Conservation (phyloP, 2,113 vertebrate species). For the Euleptes europaea region DNA sequence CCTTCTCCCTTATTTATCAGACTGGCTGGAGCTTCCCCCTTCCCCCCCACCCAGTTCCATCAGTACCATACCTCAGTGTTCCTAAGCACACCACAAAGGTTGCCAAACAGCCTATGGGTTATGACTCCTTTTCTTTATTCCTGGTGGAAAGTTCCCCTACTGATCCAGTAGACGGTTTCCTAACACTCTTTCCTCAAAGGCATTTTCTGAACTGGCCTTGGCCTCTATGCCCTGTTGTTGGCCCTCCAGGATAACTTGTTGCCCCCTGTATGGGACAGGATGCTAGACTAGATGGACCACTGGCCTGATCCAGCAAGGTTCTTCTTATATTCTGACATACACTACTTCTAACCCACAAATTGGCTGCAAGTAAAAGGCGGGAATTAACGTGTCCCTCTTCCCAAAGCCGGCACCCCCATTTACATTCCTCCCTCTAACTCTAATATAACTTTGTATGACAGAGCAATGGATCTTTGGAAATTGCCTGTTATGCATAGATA, state of each 20-base stretch:
- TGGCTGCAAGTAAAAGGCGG: background rate
- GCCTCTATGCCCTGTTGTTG: too few species aligned
- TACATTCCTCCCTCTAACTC: background rate
- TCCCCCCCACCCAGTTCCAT: background rate
- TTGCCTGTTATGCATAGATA: background rate
- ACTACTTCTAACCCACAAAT: background rate
- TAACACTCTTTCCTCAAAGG: background rate
- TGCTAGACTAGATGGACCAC: too few species aligned
- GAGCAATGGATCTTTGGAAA: background rate
- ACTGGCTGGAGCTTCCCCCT: too few species aligned
- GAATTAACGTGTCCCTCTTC: background rate
- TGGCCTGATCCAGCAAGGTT: too few species aligned
- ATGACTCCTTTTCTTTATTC: background rate
- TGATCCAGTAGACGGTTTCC: background rate
- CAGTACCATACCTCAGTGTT: background rate
- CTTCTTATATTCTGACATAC: too few species aligned
- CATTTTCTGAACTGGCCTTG: background rate
- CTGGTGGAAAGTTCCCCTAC: background rate
- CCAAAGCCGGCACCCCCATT: background rate
- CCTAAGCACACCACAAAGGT: too few species aligned
- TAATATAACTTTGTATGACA: too few species aligned
- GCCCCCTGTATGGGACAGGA: too few species aligned
- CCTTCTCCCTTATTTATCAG: background rate
- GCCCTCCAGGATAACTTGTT: too few species aligned
- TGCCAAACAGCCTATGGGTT: background rate